Evolutionary conservation across 1,140 invertebrate genomes (phyloP), one percentile per base, ranked within the genome.

Genomic region (Caerostris darwini): DNA sequence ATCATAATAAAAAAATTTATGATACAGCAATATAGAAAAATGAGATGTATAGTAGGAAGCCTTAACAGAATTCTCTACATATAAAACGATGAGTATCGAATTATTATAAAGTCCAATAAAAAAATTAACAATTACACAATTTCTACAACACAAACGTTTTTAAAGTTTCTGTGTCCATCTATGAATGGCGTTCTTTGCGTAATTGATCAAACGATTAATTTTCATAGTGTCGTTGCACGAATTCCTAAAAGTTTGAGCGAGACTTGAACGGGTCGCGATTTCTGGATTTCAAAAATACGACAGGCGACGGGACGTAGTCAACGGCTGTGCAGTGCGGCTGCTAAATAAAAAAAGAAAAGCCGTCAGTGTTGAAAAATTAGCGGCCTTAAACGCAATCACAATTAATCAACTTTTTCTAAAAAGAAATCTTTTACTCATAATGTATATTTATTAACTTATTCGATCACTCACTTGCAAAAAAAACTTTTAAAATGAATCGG

Each of bases 211-310:
- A 12, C n/a, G 83, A 7, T 58, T 34, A 59, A 50, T 34, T 34
- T 34, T 34, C 34, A 34, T 34, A 34, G 34, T 34, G 34, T 34
- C 34, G 34, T 34, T 85, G 12, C 12, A 77, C 71, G 71, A 10
- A 77, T 34, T 53, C 53, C 5, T 12, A 58, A 58, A 58, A 17
- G 12, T 86, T 92, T 86, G 91, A 92, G 91, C 91, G 91, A 50
- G 5, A 56, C 54, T 61, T 85, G 34, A 10, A 50, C 56, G 61
- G 54, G 34, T 34, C 86, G 85, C 92, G 92, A 94, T 81, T 71
- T 57, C 54, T 81, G 67, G n/a, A 17, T 88, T 93, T 94, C 92
- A 94, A 94, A 94, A 94, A 94, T 94, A 94, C 57, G 92, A 61
- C 34, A 69, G 92, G 12, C 92, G 92, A 81, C 92, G 69, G 54